Percentiles rank a stretch among this genome's conserved stretches.
Evolutionary conservation across 1,140 invertebrate genomes (phyloP).

Genomic region (Dysdera silvatica): DNA sequence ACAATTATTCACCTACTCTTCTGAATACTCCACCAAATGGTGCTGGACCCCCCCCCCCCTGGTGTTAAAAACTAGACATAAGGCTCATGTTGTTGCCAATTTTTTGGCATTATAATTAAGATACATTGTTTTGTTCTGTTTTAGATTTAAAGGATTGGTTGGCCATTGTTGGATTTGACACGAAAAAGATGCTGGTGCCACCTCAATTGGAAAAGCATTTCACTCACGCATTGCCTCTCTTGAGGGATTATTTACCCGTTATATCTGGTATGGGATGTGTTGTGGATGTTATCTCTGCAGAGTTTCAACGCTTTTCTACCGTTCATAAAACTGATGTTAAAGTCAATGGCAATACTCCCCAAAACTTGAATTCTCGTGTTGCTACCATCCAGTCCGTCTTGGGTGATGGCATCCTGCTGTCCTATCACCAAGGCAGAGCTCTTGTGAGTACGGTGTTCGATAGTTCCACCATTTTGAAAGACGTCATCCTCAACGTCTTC

Average conservation of each 20-base stretch:
- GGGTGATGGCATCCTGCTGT: constrained; percentile 81
- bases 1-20: too few species aligned
- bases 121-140: neutral
- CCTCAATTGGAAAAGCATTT: constrained; percentile 16
- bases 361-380: constrained; percentile 47
- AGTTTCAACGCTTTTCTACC: constrained; percentile 31
- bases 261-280: constrained; percentile 32
- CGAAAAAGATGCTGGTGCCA: constrained; percentile 24
- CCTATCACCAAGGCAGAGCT: constrained; percentile 51
- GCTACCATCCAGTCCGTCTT: constrained; percentile 62
- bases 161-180: constrained; percentile 30
- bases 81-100: too few species aligned
- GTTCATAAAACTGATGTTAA: constrained; percentile 33
- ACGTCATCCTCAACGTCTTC: constrained; percentile 87
- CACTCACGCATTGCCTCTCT: constrained; percentile 11
- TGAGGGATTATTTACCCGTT: constrained; percentile 22
- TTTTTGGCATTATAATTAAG: too few species aligned
- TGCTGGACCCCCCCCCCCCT: too few species aligned
- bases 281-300: constrained; percentile 17
- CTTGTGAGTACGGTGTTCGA: constrained; percentile 46
- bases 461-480: constrained; percentile 75
- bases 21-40: too few species aligned
- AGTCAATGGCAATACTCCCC: constrained; percentile 41
- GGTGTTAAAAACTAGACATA: too few species aligned
- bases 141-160: constrained; percentile 32